A percentile compares a stretch with the other conserved stretches of the same genome.
Evolutionary conservation across 2,113 vertebrate genomes (phyloP).

Genomic region (Cebidichthys violaceus): DNA sequence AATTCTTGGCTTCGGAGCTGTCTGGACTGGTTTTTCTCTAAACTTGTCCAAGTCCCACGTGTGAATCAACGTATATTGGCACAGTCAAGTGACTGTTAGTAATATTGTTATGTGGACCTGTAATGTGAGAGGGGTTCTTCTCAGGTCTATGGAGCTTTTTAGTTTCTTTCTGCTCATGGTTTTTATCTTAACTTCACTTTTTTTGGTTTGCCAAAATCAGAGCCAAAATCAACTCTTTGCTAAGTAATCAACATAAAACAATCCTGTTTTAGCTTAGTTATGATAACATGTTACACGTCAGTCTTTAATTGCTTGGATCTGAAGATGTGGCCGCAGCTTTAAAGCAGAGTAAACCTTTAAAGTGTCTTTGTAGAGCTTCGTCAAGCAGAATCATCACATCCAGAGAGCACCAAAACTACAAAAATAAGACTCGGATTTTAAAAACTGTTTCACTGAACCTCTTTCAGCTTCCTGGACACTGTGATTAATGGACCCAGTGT

Average conservation of each 20-base stretch:
- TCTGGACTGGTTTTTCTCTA: constrained; percentile 20
- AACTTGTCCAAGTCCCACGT: background rate
- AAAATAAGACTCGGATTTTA: background rate
- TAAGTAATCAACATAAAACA: background rate
- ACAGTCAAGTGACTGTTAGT: background rate
- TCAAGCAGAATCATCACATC: background rate
- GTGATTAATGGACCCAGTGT: background rate
- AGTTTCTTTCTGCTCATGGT: background rate
- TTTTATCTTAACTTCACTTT: background rate
- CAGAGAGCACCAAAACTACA: background rate
- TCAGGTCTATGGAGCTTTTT: background rate
- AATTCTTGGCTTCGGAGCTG: constrained; percentile 14
- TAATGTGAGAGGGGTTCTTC: background rate
- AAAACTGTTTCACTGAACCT: background rate
- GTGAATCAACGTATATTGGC: background rate
- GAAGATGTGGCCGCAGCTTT: background rate
- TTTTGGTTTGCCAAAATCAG: background rate
- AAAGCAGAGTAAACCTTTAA: background rate
- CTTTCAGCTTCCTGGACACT: background rate
- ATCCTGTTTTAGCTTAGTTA: background rate
- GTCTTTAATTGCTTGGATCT: background rate
- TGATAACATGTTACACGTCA: background rate
- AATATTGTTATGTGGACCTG: background rate
- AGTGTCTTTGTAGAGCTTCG: background rate
- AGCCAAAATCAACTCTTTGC: background rate